Evolutionary conservation across 2,797 vertebrate species (phyloP).

Genomic region (Pipistrellus nathusii): DNA sequence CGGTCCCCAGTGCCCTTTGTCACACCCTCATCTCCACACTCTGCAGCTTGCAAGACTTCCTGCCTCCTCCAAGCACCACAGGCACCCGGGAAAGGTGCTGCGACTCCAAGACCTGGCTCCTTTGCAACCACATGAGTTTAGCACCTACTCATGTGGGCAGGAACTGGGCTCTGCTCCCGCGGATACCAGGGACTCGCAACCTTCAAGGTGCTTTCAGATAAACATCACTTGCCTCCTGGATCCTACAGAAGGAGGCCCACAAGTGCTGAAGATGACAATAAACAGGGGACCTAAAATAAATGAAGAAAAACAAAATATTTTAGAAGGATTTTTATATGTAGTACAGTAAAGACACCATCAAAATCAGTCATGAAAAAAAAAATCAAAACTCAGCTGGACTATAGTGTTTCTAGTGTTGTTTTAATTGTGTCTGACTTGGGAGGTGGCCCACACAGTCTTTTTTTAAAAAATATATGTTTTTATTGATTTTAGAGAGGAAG

Average conservation of each 20-base stretch:
- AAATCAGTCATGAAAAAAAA: not conserved
- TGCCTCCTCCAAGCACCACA: not conserved
- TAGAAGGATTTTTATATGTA: not conserved
- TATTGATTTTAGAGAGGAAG: too few species aligned
- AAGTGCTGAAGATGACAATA: not conserved
- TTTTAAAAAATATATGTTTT: too few species aligned
- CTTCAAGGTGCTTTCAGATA: not conserved
- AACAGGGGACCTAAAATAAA: not conserved
- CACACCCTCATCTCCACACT: not conserved
- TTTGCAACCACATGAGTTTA: not conserved
- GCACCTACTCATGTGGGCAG: not conserved
- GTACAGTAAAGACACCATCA: not conserved
- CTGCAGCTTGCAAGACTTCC: conserved; percentile 35
- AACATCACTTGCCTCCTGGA: not conserved
- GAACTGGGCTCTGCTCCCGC: not conserved
- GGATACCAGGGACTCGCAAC: not conserved
- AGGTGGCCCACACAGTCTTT: not conserved
- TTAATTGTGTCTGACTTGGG: not conserved
- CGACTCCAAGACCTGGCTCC: not conserved
- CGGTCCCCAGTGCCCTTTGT: not conserved
- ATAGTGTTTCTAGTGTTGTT: not conserved
- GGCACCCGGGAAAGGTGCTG: not conserved
- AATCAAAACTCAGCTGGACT: not conserved
- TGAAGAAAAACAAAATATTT: not conserved
- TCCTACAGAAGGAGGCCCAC: not conserved